Conservation (phyloP, 2,888 invertebrate genomes). For the Abrostola tripartita region DNA sequence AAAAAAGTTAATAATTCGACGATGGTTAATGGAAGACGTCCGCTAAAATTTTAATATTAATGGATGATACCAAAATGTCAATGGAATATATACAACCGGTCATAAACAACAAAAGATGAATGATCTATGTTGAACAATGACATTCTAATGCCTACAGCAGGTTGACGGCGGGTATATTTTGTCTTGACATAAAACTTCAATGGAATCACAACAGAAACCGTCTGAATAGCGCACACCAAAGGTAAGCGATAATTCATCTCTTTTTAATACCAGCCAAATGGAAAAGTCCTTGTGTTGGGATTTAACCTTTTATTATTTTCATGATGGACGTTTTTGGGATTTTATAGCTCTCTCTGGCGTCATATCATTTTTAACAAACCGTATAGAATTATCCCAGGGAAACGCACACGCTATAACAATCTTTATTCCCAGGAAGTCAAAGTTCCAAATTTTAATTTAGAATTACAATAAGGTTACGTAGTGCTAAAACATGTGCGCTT, state of each 20-base stretch:
- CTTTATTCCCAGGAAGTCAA: slow-evolving; percentile 1
- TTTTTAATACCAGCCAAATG: slow-evolving; percentile 18
- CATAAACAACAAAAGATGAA: slow-evolving; percentile 3
- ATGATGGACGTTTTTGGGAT: slow-evolving; percentile 17
- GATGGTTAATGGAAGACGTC: too few relatives aligned
- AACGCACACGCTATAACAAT: slow-evolving; percentile 8
- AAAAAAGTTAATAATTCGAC: too few relatives aligned
- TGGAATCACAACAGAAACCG: slow-evolving; percentile 9
- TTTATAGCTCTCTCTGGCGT: slow-evolving; percentile 21
- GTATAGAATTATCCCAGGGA: slow-evolving; percentile 15
- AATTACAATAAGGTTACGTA: slow-evolving; percentile 16
- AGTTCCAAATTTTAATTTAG: slow-evolving; percentile 14
- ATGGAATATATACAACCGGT: neutral
- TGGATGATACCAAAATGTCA: neutral
- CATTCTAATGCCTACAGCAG: neutral
- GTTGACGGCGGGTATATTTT: slow-evolving; percentile 16
- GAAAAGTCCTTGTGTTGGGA: slow-evolving; percentile 6
- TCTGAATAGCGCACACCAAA: slow-evolving; percentile 7
- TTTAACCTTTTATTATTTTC: slow-evolving; percentile 11
- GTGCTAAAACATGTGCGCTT: slow-evolving; percentile 20
- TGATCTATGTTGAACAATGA: neutral
- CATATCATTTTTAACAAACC: slow-evolving; percentile 26
- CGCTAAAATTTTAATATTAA: too few relatives aligned
- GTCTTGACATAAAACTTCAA: slow-evolving; percentile 9
- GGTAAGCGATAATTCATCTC: slow-evolving; percentile 15